A percentile compares a stretch with the other conserved stretches of the same genome.
Conservation (phyloP, 1,140 invertebrate species). For the Antheraea pernyi region DNA sequence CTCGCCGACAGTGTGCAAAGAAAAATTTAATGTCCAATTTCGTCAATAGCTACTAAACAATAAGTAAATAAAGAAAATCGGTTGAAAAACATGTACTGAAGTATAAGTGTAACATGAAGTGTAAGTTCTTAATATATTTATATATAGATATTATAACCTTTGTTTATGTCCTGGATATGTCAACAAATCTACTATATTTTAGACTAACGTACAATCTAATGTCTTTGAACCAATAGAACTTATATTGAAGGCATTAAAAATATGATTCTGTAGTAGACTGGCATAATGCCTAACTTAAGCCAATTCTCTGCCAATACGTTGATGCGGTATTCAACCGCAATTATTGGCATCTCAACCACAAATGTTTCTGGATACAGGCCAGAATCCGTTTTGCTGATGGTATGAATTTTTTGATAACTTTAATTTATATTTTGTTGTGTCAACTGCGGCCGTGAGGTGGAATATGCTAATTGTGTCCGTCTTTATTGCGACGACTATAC, state of each 20-base stretch:
- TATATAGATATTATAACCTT: background rate
- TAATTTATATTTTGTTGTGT: background rate
- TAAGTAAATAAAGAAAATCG: too few species aligned
- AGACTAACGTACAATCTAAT: background rate
- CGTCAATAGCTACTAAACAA: too few species aligned
- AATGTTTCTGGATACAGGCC: constrained; percentile 25
- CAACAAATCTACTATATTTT: background rate
- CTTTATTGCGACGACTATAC: too few species aligned
- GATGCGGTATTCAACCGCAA: constrained; percentile 26
- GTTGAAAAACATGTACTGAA: too few species aligned
- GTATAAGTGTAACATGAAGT: too few species aligned
- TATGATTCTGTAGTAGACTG: constrained; percentile 17
- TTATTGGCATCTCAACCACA: constrained; percentile 28
- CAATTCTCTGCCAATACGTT: constrained; percentile 25
- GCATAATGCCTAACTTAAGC: constrained; percentile 28
- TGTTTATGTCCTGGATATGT: background rate
- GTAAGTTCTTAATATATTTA: too few species aligned
- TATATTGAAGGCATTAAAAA: background rate
- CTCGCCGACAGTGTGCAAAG: too few species aligned
- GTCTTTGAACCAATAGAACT: background rate
- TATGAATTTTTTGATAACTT: background rate
- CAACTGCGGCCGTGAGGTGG: too few species aligned
- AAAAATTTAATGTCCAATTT: too few species aligned
- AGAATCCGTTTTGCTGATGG: constrained; percentile 13
- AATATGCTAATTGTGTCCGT: too few species aligned